Base-by-base conservation (phyloP, 1,140 invertebrate genomes). In the Conus ventricosus region DNA sequence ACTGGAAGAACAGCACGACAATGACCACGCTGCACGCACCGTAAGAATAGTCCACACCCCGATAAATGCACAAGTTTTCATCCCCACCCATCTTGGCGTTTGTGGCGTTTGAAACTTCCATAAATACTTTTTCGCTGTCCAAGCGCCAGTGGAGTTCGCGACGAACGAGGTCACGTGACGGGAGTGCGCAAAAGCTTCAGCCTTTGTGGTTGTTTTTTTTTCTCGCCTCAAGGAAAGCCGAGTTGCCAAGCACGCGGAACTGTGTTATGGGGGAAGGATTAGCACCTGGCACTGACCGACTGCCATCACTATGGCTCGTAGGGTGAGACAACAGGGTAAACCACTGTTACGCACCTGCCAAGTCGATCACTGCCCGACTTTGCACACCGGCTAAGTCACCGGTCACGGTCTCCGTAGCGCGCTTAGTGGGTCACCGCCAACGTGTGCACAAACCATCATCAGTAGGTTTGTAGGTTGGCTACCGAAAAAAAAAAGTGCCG, bases 1-100 rank as follows among this genome's bases (percentile, higher is more conserved):
- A 80, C 55, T 91, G 88, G 76, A 92, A 92, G 53, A 91, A 89
- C 6, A 92, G 8, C 39, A 92, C 89, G n/a, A 91, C 88, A 17
- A 86, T 20, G 57, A 88, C 84, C 57, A 91, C 89, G 55, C 81
- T 87, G 76, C 85, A 90, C 51, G 88, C 87, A 15, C 91, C 90
- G 39, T 71, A 67, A 27, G 76, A 83, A 71, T 57, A 55, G 13
- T 87, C 81, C 60, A 80, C 67, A 5, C 57, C 53, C 5, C 54
- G 51, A 20, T 87, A 53, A 55, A 57, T 53, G 2, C 27, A 17
- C 54, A 55, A 57, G 51, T 85, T 53, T 17, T 54, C 55, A 15
- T 25, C 83, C 17, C 27, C 84, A 25, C 51, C 82, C 83, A 76
- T 82, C 54, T 85, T 20, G 83, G 53, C 10, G 60, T 8, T 15